Conservation (phyloP, 2,888 invertebrate species). For the Drosophila engyochracea region DNA sequence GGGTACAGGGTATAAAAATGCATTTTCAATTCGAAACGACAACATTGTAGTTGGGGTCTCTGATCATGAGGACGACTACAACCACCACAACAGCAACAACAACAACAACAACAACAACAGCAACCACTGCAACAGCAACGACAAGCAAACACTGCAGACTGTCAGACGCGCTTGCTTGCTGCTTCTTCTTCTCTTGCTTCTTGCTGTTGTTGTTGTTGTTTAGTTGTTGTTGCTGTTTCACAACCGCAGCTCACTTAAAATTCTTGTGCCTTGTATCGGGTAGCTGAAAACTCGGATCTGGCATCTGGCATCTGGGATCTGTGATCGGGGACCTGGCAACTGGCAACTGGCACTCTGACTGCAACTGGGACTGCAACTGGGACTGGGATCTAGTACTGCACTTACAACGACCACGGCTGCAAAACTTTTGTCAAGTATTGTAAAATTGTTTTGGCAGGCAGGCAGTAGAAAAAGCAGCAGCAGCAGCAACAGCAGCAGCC, state of each 20-base stretch:
- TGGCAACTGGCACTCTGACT: constrained; percentile 7
- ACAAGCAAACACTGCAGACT: constrained; percentile 66
- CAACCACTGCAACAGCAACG: constrained; percentile 19
- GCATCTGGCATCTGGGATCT: constrained; percentile 16
- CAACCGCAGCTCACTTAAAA: constrained; percentile 74
- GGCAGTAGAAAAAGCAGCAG: background rate
- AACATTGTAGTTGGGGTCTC: constrained; percentile 50
- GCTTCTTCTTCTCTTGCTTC: constrained; percentile 3
- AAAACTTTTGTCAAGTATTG: constrained; percentile 76
- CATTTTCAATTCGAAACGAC: constrained; percentile 77
- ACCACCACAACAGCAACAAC: constrained; percentile 18
- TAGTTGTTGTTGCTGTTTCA: constrained; percentile 7
- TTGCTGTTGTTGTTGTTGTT: background rate
- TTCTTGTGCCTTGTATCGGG: constrained; percentile 75
- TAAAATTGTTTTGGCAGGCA: constrained; percentile 70
- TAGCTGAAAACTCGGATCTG: constrained; percentile 30
- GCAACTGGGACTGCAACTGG: background rate
- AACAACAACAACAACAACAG: constrained; percentile 3
- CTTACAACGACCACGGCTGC: constrained; percentile 52
- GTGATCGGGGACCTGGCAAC: constrained; percentile 13
- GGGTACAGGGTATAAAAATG: constrained; percentile 59
- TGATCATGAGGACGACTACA: constrained; percentile 37
- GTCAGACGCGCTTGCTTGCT: constrained; percentile 61
- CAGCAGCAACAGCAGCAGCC: background rate
- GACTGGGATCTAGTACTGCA: constrained; percentile 22